Conservation (phyloP, 2,797 vertebrate species). For the Epinephelus awoara region DNA sequence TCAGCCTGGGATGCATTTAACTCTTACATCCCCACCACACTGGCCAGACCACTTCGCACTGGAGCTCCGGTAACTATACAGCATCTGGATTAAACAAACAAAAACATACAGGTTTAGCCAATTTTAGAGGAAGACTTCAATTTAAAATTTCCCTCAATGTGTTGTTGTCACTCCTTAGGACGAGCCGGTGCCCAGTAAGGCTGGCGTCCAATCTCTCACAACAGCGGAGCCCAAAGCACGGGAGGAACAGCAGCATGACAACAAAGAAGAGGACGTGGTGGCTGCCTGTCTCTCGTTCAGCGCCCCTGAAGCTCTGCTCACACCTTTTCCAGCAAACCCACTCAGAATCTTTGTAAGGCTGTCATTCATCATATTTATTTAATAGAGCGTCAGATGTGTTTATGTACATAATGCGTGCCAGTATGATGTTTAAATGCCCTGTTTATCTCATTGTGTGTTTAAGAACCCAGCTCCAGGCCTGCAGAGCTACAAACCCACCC, state of each 20-base stretch:
- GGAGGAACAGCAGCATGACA: slow-evolving; percentile 20
- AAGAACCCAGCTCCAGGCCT: slow-evolving; percentile 93
- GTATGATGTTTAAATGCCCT: not conserved
- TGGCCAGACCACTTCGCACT: slow-evolving; percentile 73
- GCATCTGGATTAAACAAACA: not conserved
- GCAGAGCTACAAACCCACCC: slow-evolving; percentile 81
- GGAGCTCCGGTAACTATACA: slow-evolving; percentile 68
- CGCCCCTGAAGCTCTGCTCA: slow-evolving; percentile 72
- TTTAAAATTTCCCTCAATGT: not conserved
- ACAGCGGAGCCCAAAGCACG: not conserved
- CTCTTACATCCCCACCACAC: slow-evolving; percentile 56
- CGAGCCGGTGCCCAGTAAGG: slow-evolving; percentile 42
- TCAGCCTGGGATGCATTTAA: slow-evolving; percentile 74
- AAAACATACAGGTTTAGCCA: not conserved
- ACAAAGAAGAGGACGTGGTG: slow-evolving; percentile 18
- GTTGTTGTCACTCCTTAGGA: slow-evolving; percentile 57
- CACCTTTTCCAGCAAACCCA: slow-evolving; percentile 72
- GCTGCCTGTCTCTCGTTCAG: slow-evolving; percentile 66
- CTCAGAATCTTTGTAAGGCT: slow-evolving; percentile 84
- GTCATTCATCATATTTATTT: not conserved
- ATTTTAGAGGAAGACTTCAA: not conserved
- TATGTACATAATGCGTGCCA: not conserved
- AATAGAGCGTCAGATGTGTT: not conserved
- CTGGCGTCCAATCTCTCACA: not conserved
- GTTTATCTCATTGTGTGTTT: slow-evolving; percentile 26